Base-by-base conservation (phyloP, 2,797 vertebrate genomes). In the Pempheris klunzingeri region DNA sequence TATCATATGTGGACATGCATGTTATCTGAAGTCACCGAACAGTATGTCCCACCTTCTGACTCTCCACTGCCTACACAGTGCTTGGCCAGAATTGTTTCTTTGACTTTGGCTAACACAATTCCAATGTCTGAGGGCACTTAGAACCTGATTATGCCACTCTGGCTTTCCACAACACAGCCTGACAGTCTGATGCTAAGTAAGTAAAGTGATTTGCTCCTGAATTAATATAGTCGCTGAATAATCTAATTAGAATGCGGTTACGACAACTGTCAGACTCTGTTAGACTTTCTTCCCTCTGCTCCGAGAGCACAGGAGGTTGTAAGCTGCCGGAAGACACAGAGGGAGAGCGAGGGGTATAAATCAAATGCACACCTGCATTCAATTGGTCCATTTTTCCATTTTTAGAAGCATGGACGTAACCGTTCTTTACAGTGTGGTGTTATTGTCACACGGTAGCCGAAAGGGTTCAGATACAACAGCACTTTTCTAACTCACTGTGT, bases 151-250 rank as follows among this genome's bases (percentile, higher is more conserved):
- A 86, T 78, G 77, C 81, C 59, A 65, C 71, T 78, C 74, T 6
- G 65, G 81, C 79, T 82, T 86, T 85, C 86, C 74, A 63, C 85
- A 82, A 83, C 73, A 78, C 74, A 47, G 74, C 69, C 78, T 38
- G 71, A 77, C 88, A 81, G 81, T 80, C 83, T 64, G 52, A 87
- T 74, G 77, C 87, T 71, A 77, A 83, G 78, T 64, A 69, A 86
- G 70, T 81, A 80, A 90, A 90, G 82, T 79, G 81, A 87, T 91
- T 88, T 87, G 86, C 67, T 78, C 78, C 86, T 90, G 75, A 90
- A 91, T 92, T 87, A 91, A 91, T 90, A 84, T 4, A 84, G 84
- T 76, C 46, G 26, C 87, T 83, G 81, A 88, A 88, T 90, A 88
- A 89, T 89, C 67, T 71, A 80, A 91, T 90, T 91, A 85, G 73